Evolutionary conservation across 2,888 invertebrate genomes (phyloP).

Genomic region (Lithosia quadra): DNA sequence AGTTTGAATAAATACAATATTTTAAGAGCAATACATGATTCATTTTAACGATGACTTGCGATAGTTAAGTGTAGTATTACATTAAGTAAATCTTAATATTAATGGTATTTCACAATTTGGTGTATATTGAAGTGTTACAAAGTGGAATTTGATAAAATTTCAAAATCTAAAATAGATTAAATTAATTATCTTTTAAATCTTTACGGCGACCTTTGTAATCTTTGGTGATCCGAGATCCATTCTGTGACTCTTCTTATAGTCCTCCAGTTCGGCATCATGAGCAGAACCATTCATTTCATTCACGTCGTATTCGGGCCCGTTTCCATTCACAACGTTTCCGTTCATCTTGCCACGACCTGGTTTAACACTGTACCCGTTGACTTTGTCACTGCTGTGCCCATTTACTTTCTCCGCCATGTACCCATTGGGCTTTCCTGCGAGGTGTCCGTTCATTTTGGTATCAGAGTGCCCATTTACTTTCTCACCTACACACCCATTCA

Average conservation of each 20-base stretch:
- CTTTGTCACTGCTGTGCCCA: constrained; percentile 24
- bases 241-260: constrained; percentile 64
- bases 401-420: constrained; percentile 21
- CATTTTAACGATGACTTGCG: constrained; percentile 47
- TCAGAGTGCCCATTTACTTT: constrained; percentile 44
- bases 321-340: constrained; percentile 50
- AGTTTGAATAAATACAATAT: constrained; percentile 59
- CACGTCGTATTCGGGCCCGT: constrained; percentile 49
- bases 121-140: constrained; percentile 71
- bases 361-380: constrained; percentile 44
- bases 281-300: constrained; percentile 50
- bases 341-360: constrained; percentile 53
- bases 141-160: constrained; percentile 78
- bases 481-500: constrained; percentile 25
- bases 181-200: constrained; percentile 67
- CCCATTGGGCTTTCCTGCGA: constrained; percentile 13
- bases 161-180: constrained; percentile 62
- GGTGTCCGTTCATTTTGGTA: constrained; percentile 47
- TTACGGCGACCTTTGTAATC: constrained; percentile 82
- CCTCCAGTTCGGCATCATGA: constrained; percentile 56
- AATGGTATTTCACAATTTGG: constrained; percentile 61
- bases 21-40: constrained; percentile 50
- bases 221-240: constrained; percentile 81
- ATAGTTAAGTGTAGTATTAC: constrained; percentile 49
- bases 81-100: constrained; percentile 53